Evolutionary conservation across 2,113 vertebrate genomes (phyloP).

Genomic region (Craseonycteris thonglongyai): DNA sequence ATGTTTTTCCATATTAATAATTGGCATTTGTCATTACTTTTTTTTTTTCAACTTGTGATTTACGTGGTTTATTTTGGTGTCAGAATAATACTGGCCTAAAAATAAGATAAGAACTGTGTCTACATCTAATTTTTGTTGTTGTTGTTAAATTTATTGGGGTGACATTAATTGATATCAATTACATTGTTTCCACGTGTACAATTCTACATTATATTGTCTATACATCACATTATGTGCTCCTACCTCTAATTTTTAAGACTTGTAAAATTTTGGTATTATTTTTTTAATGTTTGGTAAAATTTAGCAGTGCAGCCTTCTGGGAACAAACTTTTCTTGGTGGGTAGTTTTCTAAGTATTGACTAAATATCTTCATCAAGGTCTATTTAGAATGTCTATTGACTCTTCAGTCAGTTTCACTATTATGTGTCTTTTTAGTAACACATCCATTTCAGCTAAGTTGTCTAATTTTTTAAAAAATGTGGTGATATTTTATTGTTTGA

Average conservation of each 20-base stretch:
- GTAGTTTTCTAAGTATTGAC: background rate
- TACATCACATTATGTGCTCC: no score
- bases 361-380: background rate
- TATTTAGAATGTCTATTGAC: background rate
- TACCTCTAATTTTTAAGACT: background rate
- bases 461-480: no score
- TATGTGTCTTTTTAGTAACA: background rate
- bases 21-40: background rate
- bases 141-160: no score
- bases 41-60: background rate
- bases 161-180: no score
- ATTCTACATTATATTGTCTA: no score
- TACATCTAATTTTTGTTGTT: no score
- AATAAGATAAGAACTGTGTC: background rate
- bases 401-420: background rate
- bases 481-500: no score
- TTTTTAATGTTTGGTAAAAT: no score
- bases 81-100: background rate
- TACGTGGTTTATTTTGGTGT: background rate
- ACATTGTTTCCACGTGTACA: no score
- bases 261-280: background rate
- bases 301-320: background rate
- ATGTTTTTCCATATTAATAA: background rate
- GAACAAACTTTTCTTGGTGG: background rate
- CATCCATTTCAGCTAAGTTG: background rate